Evolutionary conservation across 2,113 vertebrate genomes (phyloP), one percentile per base, ranked within the genome.

Genomic region (Vicugna pacos): DNA sequence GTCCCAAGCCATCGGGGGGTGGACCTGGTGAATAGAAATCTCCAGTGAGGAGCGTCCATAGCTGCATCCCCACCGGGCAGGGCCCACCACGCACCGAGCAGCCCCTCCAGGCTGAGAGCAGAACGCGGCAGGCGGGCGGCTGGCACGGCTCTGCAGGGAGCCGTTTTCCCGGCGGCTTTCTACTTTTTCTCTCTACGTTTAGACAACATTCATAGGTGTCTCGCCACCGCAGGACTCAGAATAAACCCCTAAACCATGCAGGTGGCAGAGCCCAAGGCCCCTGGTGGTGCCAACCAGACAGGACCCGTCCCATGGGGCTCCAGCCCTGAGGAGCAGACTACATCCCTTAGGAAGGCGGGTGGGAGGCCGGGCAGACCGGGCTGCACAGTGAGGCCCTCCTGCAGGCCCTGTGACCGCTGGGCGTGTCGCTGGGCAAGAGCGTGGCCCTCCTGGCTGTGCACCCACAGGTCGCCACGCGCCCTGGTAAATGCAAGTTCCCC

Each of bases 261-360:
- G 52, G 14, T 1, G 2, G 76, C 13, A 56, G 52, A 9, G 0
- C 1, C 30, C 5, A 15, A 11, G 46, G 17, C 4, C 28, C n/a
- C 69, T 3, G 58, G 22, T 9, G 30, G 30, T 20, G 35, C 28
- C 35, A 5, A 12, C 28, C 1, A 0, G 62, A 32, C 62, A 60
- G 58, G 58, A 26, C 58, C 9, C 8, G 58, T 22, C 14, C 17
- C 16, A 1, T 38, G 73, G 17, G 19, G 6, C 30, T 60, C n/a
- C 26, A 48, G 24, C 8, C 42, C n/a, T 2, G 22, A 28, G 42
- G 50, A 14, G 10, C 46, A 2, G 16, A 26, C 8, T 3, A 11
- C 10, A 0, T 6, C n/a, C n/a, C 0, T 13, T 0, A 46, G 60
- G 58, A n/a, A 2, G 11, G 26, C 15, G 14, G 30, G 28, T 6